Conservation (phyloP, 2,113 vertebrate species). For the Antechinus flavipes region DNA sequence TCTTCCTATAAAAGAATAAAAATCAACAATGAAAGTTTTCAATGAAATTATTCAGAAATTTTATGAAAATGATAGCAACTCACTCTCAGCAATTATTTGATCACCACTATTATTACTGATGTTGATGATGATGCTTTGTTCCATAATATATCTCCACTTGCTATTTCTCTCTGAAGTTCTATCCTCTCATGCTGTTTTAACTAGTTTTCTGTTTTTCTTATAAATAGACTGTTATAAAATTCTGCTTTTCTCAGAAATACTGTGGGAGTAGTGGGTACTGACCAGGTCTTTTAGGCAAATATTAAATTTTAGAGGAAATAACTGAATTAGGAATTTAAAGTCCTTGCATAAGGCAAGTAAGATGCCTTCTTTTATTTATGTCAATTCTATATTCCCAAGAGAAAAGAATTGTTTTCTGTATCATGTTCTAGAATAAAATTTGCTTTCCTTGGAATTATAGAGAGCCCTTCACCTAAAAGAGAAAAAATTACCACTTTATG, state of each 20-base stretch:
- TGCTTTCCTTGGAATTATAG: background rate
- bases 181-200: background rate
- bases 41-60: background rate
- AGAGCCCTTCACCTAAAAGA: background rate
- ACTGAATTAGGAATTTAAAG: rapidly evolving
- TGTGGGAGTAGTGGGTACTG: slow-evolving; percentile 38
- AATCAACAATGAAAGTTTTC: background rate
- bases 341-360: background rate
- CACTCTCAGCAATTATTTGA: background rate
- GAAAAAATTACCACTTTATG: no score
- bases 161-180: background rate
- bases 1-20: background rate
- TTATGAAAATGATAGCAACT: background rate
- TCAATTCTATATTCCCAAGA: background rate
- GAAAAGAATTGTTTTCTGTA: slow-evolving; percentile 11
- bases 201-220: background rate
- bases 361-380: background rate
- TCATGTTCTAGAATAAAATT: background rate
- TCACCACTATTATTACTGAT: background rate
- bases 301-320: background rate
- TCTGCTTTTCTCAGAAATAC: background rate
- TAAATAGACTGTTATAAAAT: background rate
- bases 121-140: background rate
- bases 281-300: background rate
- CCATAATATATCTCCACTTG: background rate